These are phyloP conservation scores for Sinonovacula constricta DNA, from an alignment of 1,140 invertebrate genomes.

Conservation along the genomic window DNA sequence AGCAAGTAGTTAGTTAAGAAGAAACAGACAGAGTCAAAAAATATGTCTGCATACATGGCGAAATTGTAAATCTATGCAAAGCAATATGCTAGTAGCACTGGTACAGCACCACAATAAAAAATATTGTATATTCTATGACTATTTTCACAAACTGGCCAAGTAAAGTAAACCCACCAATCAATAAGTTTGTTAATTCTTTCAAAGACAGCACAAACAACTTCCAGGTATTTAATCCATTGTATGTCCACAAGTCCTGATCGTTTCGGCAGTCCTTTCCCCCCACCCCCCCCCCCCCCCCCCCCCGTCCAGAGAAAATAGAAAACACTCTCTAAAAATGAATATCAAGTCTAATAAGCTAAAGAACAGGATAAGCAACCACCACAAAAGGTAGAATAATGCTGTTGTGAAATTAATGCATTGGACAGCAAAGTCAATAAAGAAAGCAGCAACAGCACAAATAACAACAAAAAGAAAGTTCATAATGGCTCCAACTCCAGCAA, in stretches of 20 bases:
- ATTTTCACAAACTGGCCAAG: constrained; percentile 17
- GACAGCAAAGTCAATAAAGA: constrained; percentile 49
- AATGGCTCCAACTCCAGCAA: constrained; percentile 1
- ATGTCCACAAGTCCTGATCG: constrained; percentile 32
- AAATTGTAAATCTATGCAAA: neutral
- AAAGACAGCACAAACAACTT: constrained; percentile 34
- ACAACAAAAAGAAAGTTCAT: constrained; percentile 29
- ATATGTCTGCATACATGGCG: constrained; percentile 32
- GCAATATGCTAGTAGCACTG: constrained; percentile 2
- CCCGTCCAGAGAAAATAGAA: constrained; percentile 53
- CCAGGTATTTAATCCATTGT: constrained; percentile 41
- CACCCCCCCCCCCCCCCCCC: too few species aligned
- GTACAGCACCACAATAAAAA: constrained; percentile 24
- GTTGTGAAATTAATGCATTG: constrained; percentile 50
- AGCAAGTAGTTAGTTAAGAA: constrained; percentile 52
- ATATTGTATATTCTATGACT: constrained; percentile 7
- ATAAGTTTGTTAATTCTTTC: constrained; percentile 37
- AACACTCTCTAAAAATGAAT: constrained; percentile 49
- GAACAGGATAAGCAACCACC: constrained; percentile 56
- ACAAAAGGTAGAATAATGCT: constrained; percentile 55
- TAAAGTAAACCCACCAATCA: constrained; percentile 32
- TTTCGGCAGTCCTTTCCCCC: constrained; percentile 49
- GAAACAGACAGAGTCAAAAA: constrained; percentile 49
- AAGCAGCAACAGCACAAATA: constrained; percentile 13
- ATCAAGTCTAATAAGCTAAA: constrained; percentile 47